Evolutionary conservation across 2,888 invertebrate genomes (phyloP), one percentile per base, ranked within the genome.

Genomic region (Archips xylosteana): DNA sequence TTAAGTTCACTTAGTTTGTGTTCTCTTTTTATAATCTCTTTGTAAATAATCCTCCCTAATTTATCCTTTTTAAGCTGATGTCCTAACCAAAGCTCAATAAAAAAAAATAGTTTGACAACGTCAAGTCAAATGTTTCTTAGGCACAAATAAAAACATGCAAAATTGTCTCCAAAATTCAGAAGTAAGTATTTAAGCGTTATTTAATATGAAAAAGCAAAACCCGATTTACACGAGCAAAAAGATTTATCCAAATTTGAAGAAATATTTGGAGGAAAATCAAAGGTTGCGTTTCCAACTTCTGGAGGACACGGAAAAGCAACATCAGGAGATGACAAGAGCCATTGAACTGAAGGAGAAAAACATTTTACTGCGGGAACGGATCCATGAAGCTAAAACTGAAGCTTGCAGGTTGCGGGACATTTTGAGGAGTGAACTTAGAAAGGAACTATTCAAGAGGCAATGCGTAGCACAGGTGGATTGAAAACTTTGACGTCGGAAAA

Each of bases 301-400:
- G 0, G 83, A 85, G 70, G 87, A 85, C 0, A 91, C 87, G 0
- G 85, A 88, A n/a, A 91, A 88, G 70, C 91, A 93, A 67, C 93
- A 94, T 42, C 92, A 90, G 76, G 90, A 92, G 72, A 93, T 93
- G 92, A 81, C 85, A 23, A 87, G 93, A 80, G 93, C 92, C 0
- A 92, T 94, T n/a, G 83, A 87, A 63, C 79, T 92, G 2, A 89
- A 88, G 71, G 85, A 89, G 68, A 89, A 87, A 68, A 90, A 93
- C 71, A 62, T 66, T 2, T 64, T 76, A 63, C 76, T 94, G 12
- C 82, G 77, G 62, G 76, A 78, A 9, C 78, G 83, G 76, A 75
- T 92, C 64, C 85, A 86, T 47, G 78, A 82, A 54, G 83, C 85
- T 0, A 85, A 87, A 74, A 36, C 65, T 39, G 80, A 89, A 74